Evolutionary conservation across 2,113 vertebrate genomes (phyloP).

Genomic region (mouse (Mus musculus)): DNA sequence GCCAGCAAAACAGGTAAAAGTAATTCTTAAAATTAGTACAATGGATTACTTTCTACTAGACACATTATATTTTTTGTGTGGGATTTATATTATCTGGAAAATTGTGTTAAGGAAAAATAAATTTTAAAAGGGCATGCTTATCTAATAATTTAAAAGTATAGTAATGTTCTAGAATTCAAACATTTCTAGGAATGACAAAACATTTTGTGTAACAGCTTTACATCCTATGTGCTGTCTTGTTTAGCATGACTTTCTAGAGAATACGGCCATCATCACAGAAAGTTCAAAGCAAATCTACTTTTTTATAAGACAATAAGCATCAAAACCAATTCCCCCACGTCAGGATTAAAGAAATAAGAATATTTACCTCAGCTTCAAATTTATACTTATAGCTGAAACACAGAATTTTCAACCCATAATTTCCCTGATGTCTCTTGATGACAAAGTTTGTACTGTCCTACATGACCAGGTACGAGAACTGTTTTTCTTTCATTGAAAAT

Average conservation of each 20-base stretch:
- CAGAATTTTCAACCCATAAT: not conserved
- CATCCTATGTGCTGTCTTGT: not conserved
- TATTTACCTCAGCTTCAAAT: not conserved
- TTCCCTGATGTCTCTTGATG: not conserved
- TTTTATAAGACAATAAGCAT: not conserved
- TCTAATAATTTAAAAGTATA: not conserved
- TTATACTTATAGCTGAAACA: not conserved
- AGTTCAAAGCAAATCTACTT: not conserved
- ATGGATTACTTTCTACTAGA: not conserved
- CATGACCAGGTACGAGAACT: not conserved
- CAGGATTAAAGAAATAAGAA: not conserved
- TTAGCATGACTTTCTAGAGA: not conserved
- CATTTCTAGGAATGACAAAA: not conserved
- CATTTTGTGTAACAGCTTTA: not conserved
- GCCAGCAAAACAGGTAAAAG: not conserved
- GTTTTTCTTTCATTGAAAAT: not conserved
- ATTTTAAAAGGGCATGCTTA: not conserved
- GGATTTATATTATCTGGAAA: constrained; percentile 30
- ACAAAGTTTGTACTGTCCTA: not conserved
- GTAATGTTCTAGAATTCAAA: not conserved
- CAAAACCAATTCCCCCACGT: not conserved
- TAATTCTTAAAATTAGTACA: constrained; percentile 6
- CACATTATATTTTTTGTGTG: not conserved
- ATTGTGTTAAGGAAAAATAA: constrained; percentile 32
- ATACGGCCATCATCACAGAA: not conserved